A percentile compares a stretch with the other conserved stretches of the same genome.
Evolutionary conservation across 2,888 invertebrate species (phyloP).

Genomic region (Germaria angustata): DNA sequence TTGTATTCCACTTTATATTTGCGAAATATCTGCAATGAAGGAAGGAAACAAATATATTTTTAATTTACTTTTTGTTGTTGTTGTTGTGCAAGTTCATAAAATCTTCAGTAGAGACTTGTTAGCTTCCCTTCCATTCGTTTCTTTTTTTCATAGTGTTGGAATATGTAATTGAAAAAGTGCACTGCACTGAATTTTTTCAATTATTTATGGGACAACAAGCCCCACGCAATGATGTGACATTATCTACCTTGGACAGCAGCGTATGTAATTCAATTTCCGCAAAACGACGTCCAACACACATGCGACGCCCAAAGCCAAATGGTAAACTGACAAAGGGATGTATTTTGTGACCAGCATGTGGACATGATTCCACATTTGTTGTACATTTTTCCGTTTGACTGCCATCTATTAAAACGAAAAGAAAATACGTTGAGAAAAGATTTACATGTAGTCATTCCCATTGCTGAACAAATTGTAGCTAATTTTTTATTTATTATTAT

Average conservation of each 20-base stretch:
- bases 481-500: not conserved
- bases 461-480: constrained; percentile 11
- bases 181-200: constrained; percentile 14
- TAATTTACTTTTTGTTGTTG: not conserved
- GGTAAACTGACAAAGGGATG: constrained; percentile 88
- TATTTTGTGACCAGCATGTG: constrained; percentile 82
- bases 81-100: constrained; percentile 4
- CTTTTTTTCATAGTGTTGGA: not conserved
- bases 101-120: not conserved
- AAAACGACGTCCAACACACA: constrained; percentile 89
- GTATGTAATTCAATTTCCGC: constrained; percentile 90
- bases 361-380: constrained; percentile 71
- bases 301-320: constrained; percentile 88
- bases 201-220: constrained; percentile 19
- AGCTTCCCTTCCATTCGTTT: not conserved
- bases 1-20: constrained; percentile 86
- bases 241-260: constrained; percentile 85
- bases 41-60: not conserved
- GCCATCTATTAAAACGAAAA: constrained; percentile 7
- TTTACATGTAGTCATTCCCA: not conserved
- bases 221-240: not conserved
- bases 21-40: constrained; percentile 84
- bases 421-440: not conserved
- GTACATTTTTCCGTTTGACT: constrained; percentile 12
- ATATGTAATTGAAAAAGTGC: constrained; percentile 36